phyloP scores from a whole-genome alignment of 2,113 vertebrate genomes.

The Ondatra zibethicus region DNA sequence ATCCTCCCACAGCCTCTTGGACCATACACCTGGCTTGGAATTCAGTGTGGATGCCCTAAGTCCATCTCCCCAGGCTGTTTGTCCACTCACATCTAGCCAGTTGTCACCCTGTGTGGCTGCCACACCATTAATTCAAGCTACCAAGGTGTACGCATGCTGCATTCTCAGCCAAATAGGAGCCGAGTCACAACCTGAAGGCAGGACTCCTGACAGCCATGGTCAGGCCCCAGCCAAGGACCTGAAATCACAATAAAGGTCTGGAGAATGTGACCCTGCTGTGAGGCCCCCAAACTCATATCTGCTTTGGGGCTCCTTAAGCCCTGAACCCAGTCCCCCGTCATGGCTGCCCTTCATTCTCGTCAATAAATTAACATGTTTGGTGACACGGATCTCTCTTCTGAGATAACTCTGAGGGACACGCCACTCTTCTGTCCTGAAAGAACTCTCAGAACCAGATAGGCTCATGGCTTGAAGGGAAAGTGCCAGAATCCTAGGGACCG shows the following conservation, averaged over 20 bases:
- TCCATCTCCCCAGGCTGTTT: background rate
- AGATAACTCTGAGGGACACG: rapidly evolving
- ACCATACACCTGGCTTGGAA: background rate
- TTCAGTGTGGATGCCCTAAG: background rate
- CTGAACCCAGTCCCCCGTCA: background rate
- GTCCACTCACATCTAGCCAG: no score
- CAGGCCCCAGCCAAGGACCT: background rate
- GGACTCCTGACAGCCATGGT: background rate
- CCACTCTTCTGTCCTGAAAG: rapidly evolving
- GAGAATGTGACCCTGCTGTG: background rate
- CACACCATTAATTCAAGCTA: background rate
- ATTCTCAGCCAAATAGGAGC: background rate
- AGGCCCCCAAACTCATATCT: background rate
- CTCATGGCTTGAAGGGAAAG: rapidly evolving
- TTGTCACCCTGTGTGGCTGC: background rate
- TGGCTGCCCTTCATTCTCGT: no score
- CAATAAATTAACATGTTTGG: background rate
- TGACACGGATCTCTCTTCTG: background rate
- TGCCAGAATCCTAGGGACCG: rapidly evolving
- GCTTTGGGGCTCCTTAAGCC: background rate
- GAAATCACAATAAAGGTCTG: background rate
- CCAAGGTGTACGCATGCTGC: background rate
- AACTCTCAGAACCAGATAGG: background rate
- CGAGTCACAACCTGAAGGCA: background rate
- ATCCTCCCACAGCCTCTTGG: background rate